Evolutionary conservation across 2,888 invertebrate species (phyloP).

Genomic region (Caenorhabditis sp.): DNA sequence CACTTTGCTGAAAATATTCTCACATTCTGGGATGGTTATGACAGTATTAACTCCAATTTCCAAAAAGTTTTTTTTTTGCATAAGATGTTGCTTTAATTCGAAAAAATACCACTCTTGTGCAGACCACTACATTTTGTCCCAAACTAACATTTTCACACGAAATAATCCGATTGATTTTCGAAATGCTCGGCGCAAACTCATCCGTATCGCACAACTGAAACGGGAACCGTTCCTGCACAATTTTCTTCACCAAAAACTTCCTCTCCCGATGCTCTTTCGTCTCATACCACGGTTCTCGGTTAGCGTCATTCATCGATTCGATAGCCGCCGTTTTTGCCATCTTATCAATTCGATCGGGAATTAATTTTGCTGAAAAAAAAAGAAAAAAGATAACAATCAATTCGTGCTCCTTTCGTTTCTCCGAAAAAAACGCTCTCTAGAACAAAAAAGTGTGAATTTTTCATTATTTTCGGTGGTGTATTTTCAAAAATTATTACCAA

Average conservation of each 20-base stretch:
- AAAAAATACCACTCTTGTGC: too few species aligned
- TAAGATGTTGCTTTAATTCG: too few species aligned
- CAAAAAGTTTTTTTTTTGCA: too few species aligned
- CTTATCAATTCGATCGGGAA: background rate
- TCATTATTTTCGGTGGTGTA: background rate
- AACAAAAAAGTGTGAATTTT: background rate
- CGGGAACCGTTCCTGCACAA: slow-evolving; percentile 14
- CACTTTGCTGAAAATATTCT: too few species aligned
- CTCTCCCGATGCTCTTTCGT: background rate
- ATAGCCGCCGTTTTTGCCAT: background rate
- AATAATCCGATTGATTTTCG: background rate
- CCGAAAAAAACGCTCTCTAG: too few species aligned
- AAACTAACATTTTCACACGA: slow-evolving; percentile 5
- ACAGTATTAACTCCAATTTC: too few species aligned
- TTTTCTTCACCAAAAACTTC: background rate
- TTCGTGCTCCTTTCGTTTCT: too few species aligned
- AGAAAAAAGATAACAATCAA: too few species aligned
- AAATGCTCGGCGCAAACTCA: slow-evolving; percentile 19
- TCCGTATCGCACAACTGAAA: slow-evolving; percentile 22
- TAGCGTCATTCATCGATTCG: background rate
- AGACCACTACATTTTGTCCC: too few species aligned
- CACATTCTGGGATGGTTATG: too few species aligned
- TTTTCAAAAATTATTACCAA: background rate
- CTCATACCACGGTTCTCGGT: background rate
- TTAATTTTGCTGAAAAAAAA: slow-evolving; percentile 1